Base-by-base conservation (phyloP, 1,140 invertebrate species). In the Caenorhabditis latens region DNA sequence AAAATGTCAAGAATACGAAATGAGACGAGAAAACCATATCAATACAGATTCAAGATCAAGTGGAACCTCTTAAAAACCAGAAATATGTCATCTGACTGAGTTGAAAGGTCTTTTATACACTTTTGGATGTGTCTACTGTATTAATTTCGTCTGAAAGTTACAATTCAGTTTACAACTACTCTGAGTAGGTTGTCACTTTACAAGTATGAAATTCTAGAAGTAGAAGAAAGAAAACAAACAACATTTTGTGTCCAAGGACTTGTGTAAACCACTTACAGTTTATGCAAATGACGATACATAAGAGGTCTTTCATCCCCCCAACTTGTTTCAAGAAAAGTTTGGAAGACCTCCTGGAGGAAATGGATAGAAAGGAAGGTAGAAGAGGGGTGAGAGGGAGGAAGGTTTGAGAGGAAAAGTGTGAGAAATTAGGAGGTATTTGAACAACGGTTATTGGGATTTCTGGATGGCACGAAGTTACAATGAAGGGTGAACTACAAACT, bases 251-350 rank as follows among this genome's bases (percentile, higher is more conserved):
- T 57, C 42, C 24, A 8, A 65, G 46, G 24, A 43, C n/a, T 11
- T 63, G 61, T 57, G 83, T 85, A 71, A 85, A 67, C 71, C 84
- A 85, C 84, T 58, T 58, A 58, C 83, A 57, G 53, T 55, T 61
- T 85, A 71, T 71, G 65, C 65, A 71, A 71, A 71, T 71, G 65
- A 32, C 32, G 32, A 63, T 63, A 63, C 65, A 43, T 71, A 71
- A 71, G 65, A 43, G 42, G 61, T 8, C 21, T 11, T 11, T 24
- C 9, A 13, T 21, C 32, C 14, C 8, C 11, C 11, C 61, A 32
- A 13, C 61, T 24, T 53, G 50, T 53, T 32, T 40, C 61, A 63
- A 58, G n/a, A 5, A n/a, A 58, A 8, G n/a, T 21, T 8, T 8
- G n/a, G 16, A n/a, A 58, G 57, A 58, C 57, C n/a, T 58, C 50